Base-by-base conservation (phyloP, 2,113 vertebrate genomes). In the Planiliza haematocheilus region DNA sequence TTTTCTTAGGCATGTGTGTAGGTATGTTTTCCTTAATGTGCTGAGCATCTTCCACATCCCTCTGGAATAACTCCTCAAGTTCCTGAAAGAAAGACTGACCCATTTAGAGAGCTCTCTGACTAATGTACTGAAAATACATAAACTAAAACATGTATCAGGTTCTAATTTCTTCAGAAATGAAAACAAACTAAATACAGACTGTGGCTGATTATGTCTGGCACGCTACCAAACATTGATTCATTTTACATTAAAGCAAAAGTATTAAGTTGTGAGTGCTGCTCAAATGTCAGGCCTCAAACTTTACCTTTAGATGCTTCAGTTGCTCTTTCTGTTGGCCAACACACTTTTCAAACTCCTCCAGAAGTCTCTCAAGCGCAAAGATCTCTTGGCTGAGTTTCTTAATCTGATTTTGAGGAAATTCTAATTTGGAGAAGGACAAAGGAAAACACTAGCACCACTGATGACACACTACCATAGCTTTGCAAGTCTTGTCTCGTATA, bases 1-100 rank as follows among this genome's bases (percentile, higher is more conserved):
- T 87, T 49, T 50, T 90, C 66, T 36, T 70, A 12, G 93, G 90
- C 85, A 94, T 89, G 79, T 93, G 91, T 38, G 64, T 46, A 7
- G 94, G 93, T 2, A 90, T 74, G 77, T 94, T 91, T 49, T 93
- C 76, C 17, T 80, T 89, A 8, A 94, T 77, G 75, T 94, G 93
- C 16, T 79, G 56, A 4, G 82, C 65, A n/a, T 82, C 68, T 12
- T 79, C 50, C 58, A 87, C 38, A 72, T 91, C 24, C 16, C 84
- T 88, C 58, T 81, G 77, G 43, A 87, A 85, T 10, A 73, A 78
- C 17, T 48, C 45, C 8, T 91, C 88, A 10, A 94, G 41, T 16
- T 89, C 88, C 94, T 94, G 53, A 56, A 75, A 65, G 5, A 51
- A 5, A 84, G n/a, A 79, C 7, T n/a, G 5, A 30, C 24, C 24